Conservation (phyloP, 2,797 vertebrate genomes). For the Rhynchotus rufescens region DNA sequence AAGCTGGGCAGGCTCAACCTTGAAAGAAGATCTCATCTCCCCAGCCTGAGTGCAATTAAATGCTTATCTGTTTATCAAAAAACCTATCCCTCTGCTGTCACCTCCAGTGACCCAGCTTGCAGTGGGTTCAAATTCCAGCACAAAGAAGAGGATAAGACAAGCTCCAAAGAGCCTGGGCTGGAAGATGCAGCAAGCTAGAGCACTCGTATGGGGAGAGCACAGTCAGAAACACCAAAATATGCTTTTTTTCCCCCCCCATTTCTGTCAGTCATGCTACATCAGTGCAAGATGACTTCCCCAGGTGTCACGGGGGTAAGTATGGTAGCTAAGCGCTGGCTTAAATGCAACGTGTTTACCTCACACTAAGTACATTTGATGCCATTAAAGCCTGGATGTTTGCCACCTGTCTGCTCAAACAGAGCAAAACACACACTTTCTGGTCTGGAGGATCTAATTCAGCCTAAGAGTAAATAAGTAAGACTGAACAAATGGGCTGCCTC, state of each 20-base stretch:
- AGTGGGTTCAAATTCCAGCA: not conserved
- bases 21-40: constrained; percentile 40
- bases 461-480: not conserved
- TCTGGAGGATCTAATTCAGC: not conserved
- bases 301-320: not conserved
- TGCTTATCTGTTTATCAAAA: not conserved
- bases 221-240: accelerated
- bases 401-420: not conserved
- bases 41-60: constrained; percentile 8
- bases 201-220: accelerated
- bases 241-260: accelerated
- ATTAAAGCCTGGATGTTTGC: not conserved
- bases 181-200: accelerated
- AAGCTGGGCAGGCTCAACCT: not conserved
- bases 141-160: too few relatives aligned
- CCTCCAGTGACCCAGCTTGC: not conserved
- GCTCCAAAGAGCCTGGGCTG: not conserved
- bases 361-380: accelerated
- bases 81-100: too few relatives aligned
- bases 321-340: not conserved
- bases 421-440: not conserved
- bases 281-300: not conserved
- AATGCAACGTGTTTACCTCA: accelerated
- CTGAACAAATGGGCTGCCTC: accelerated
- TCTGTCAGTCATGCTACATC: not conserved